These are phyloP conservation scores for Cryptosula pallasiana DNA, from an alignment of 2,888 invertebrate genomes.

Conservation along the genomic window DNA sequence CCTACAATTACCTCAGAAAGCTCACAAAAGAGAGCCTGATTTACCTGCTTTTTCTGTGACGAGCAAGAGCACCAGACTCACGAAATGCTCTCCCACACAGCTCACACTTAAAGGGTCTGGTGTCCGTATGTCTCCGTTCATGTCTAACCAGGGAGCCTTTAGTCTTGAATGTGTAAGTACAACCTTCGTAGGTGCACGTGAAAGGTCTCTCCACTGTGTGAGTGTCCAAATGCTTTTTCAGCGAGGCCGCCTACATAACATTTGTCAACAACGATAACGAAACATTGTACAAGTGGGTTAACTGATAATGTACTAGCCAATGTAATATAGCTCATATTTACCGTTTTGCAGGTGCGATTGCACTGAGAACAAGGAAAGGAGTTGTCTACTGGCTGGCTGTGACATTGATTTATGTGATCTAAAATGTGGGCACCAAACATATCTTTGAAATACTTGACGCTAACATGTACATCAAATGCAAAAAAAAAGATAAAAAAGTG, in stretches of 20 bases:
- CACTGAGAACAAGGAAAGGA: background rate
- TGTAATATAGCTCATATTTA: too few species aligned
- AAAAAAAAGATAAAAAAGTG: too few species aligned
- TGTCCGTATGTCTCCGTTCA: slow-evolving; percentile 41
- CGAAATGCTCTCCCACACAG: slow-evolving; percentile 41
- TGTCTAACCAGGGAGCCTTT: slow-evolving; percentile 47
- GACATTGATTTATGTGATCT: background rate
- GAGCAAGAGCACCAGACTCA: slow-evolving; percentile 46
- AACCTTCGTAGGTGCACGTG: slow-evolving; percentile 36
- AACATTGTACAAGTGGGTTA: too few species aligned
- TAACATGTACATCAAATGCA: too few species aligned
- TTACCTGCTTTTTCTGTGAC: slow-evolving; percentile 45
- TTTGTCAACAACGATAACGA: too few species aligned
- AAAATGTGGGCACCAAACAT: too few species aligned
- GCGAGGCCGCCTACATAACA: background rate
- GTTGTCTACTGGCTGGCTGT: background rate
- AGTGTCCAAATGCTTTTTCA: slow-evolving; percentile 42
- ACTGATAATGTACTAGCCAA: too few species aligned
- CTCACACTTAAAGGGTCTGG: slow-evolving; percentile 40
- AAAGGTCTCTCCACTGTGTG: slow-evolving; percentile 39
- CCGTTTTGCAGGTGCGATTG: background rate
- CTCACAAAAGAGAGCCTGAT: background rate
- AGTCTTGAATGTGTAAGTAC: slow-evolving; percentile 48
- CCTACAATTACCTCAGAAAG: too few species aligned
- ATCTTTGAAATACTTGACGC: too few species aligned